Evolutionary conservation across 1,140 invertebrate genomes (phyloP).

Genomic region (Anastatus disparis): DNA sequence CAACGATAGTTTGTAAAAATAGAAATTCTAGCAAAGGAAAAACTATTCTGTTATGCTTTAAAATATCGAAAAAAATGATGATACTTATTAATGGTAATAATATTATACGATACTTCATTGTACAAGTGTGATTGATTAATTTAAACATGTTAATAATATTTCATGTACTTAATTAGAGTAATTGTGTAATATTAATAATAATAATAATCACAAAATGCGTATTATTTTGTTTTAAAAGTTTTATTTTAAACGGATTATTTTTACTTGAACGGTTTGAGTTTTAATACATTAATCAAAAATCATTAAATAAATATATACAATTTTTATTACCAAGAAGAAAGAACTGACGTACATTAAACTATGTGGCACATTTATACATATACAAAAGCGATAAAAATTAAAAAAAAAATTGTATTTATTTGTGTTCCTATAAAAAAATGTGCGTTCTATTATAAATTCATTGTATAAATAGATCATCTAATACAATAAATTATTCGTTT

Average conservation of each 20-base stretch:
- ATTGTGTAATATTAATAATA: slow-evolving; percentile 9
- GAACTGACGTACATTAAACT: not conserved
- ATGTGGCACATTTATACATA: not conserved
- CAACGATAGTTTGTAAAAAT: no score
- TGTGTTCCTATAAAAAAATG: not conserved
- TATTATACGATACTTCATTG: no score
- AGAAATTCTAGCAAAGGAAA: no score
- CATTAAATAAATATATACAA: not conserved
- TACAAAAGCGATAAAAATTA: not conserved
- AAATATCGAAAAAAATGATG: no score
- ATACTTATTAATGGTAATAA: no score
- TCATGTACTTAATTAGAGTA: slow-evolving; percentile 28
- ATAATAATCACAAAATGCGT: not conserved
- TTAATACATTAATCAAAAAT: slow-evolving; percentile 3
- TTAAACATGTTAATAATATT: no score
- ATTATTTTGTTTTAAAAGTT: slow-evolving; percentile 11
- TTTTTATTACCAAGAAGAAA: not conserved
- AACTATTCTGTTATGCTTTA: no score
- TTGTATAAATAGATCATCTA: not conserved
- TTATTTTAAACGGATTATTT: not conserved
- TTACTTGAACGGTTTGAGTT: slow-evolving; percentile 1
- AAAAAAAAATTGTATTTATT: slow-evolving; percentile 3
- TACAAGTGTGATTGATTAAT: no score
- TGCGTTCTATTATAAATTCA: no score
- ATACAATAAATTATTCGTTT: not conserved